Evolutionary conservation across 1,140 invertebrate species (phyloP), one percentile per base, ranked within the genome.

Genomic region (Hermetia illucens): DNA sequence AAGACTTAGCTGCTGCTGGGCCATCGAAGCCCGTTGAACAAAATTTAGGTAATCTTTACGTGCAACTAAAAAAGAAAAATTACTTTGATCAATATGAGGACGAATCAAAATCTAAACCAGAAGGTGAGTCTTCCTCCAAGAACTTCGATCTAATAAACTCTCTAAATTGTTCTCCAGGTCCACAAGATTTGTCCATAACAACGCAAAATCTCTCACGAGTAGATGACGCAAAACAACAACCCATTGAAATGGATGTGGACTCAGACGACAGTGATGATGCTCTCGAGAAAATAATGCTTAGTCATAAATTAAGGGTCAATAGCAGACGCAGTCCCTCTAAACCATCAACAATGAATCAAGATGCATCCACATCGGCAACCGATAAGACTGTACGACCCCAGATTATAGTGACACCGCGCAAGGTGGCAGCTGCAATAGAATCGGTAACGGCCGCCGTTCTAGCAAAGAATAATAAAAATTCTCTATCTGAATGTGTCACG

Each of bases 401-500:
- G 44, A 77, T 79, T 34, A 78, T 79, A 43, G 74, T 79, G 10
- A 73, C 74, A 2, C 70, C 71, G 24, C 63, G 65, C 43, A 72
- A 72, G 52, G 55, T 52, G 27, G 52, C 58, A 4, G 53, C 58
- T 13, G 47, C 52, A n/a, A 44, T 44, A 21, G 55, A 60, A 27
- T 43, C 51, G 2, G 41, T 45, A 13, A 38, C 22, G 19, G 30
- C 41, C 36, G 39, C 37, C n/a, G 38, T 29, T 41, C 33, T 20
- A 35, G 17, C 34, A 8, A 41, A 41, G n/a, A 36, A 41, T 27
- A 40, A 40, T 5, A 40, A 40, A 34, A 21, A 10, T 17, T 21
- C 39, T 3, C 16, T 40, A 12, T 34, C 31, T 27, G 39, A 40
- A 34, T 40, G 31, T 27, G 39, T 35, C 21, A 17, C 31, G 20